Evolutionary conservation across 2,113 vertebrate species (phyloP), one percentile per base, ranked within the genome.

Genomic region (Barbus barbus): DNA sequence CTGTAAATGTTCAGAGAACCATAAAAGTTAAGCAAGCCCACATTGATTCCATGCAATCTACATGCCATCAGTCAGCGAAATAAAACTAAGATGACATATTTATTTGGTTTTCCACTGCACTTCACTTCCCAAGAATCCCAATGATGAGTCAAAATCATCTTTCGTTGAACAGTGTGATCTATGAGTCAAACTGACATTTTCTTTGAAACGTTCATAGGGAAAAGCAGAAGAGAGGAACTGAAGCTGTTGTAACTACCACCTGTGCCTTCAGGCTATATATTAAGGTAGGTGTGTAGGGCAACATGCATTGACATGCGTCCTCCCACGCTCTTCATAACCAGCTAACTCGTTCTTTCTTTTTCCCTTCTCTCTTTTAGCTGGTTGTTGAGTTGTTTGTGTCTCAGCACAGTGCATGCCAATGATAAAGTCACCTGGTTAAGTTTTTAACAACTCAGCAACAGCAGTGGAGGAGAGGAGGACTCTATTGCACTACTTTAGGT

Each of bases 181-280:
- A 41, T 51, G 76, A 60, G 38, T 80, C 22, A 48, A 31, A 24
- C 73, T 18, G 60, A 79, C 60, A 22, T 65, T n/a, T 28, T 51
- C 33, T 61, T 61, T 79, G n/a, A 56, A 77, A 78, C 18, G 44
- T 13, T 3, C 33, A 33, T 9, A 67, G 48, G 18, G 46, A 73
- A 20, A 61, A 76, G 46, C 6, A 9, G 11, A 71, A 74, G 71
- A 61, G 78, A 20, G 26, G 24, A 81, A 56, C 20, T 80, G 77
- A 85, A 73, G 51, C 80, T 83, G 81, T 41, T 82, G 44, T 60
- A 41, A 61, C 46, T 44, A 83, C 18, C 78, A 80, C 82, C n/a
- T 44, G 74, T 86, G 76, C 22, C 87, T 85, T 11, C 24, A 46
- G 82, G 88, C 72, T 83, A 85, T 81, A 76, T 73, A 60, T 86